Percentiles rank a stretch among this genome's conserved stretches.
phyloP scores from a whole-genome alignment of 2,113 vertebrate genomes.

The Struthio camelus region DNA sequence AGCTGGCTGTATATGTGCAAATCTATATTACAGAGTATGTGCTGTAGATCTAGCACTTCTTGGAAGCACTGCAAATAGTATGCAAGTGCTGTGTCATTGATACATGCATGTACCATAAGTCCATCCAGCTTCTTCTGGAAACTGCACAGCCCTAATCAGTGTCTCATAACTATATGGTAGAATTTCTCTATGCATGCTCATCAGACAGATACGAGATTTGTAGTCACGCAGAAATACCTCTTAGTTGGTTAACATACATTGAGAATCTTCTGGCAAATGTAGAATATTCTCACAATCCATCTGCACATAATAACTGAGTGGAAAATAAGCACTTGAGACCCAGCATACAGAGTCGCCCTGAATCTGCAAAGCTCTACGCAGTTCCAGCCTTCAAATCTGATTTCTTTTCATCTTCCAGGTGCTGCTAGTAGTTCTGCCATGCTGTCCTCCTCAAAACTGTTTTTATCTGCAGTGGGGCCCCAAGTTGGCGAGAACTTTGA shows the following conservation, averaged over 20 bases:
- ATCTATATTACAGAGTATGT: not conserved
- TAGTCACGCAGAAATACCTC: not conserved
- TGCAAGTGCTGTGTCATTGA: conserved; percentile 35
- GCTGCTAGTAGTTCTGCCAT: not conserved
- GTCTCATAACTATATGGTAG: fast-evolving
- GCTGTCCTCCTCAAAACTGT: not conserved
- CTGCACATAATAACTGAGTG: not conserved
- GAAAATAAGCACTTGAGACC: not conserved
- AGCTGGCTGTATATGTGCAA: not conserved
- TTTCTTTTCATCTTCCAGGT: not conserved
- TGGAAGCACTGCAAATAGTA: not conserved
- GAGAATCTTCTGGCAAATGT: not conserved
- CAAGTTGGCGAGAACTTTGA: not conserved
- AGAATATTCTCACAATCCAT: not conserved
- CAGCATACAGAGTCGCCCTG: not conserved
- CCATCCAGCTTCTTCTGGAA: not conserved
- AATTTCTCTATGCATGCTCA: not conserved
- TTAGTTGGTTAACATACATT: not conserved
- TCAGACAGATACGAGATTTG: not conserved
- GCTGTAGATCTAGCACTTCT: not conserved
- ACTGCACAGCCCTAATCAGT: not conserved
- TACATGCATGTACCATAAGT: not conserved
- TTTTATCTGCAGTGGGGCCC: not conserved
- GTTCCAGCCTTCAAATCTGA: not conserved
- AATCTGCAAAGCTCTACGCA: not conserved